A percentile compares a stretch with the other conserved stretches of the same genome.
phyloP scores from a whole-genome alignment of 2,797 vertebrate genomes.

The Moxostoma hubbsi region DNA sequence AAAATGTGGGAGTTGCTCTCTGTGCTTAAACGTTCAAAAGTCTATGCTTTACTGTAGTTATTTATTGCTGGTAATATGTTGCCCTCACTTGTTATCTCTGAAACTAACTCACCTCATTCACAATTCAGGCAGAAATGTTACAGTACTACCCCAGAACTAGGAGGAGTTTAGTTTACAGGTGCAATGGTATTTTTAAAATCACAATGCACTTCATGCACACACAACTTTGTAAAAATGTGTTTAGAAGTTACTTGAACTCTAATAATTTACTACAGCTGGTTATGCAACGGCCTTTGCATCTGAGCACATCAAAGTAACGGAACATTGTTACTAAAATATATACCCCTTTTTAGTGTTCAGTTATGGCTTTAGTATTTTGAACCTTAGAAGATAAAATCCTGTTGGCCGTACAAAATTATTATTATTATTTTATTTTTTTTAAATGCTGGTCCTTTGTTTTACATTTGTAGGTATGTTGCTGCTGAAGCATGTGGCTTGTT shows the following conservation, averaged over 20 bases:
- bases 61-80: not conserved
- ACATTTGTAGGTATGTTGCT: not conserved
- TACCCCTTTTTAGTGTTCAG: no score
- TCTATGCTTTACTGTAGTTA: not conserved
- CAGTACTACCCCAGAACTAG: not conserved
- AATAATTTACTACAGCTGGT: not conserved
- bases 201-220: not conserved
- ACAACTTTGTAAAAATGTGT: not conserved
- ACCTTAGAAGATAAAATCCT: no score
- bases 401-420: no score
- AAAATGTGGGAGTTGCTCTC: not conserved
- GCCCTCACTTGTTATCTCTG: not conserved
- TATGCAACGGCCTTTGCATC: not conserved
- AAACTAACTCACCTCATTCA: not conserved
- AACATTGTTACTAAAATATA: no score
- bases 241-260: not conserved
- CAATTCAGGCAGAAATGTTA: not conserved
- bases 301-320: no score
- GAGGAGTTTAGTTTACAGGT: not conserved
- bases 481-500: conserved; percentile 2
- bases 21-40: conserved; percentile 4
- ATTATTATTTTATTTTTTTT: conserved; percentile 23
- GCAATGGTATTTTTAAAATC: not conserved
- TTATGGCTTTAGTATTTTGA: no score
- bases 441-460: not conserved